These are phyloP conservation scores for Palythoa caribaeorum DNA, from an alignment of 92 coral and sea anemone genomes.

Conservation along the genomic window DNA sequence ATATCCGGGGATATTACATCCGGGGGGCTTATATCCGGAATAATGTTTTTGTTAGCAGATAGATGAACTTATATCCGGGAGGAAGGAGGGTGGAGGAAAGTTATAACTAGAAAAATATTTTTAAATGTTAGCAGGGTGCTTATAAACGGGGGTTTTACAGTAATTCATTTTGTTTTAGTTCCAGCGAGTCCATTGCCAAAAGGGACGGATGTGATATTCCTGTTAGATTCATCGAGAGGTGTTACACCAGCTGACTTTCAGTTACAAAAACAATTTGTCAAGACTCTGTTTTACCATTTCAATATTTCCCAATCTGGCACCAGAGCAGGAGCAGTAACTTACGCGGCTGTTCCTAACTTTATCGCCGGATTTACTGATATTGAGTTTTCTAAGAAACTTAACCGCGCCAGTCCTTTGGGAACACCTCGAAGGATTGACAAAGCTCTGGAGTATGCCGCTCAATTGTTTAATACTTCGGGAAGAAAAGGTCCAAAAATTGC, in stretches of 20 bases:
- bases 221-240: constrained; percentile 31
- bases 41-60: no score
- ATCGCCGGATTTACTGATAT: constrained; percentile 15
- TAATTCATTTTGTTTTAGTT: background rate
- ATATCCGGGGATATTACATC: no score
- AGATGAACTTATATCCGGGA: no score
- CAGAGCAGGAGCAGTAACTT: constrained; percentile 21
- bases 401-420: constrained; percentile 5
- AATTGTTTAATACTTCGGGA: constrained; percentile 22
- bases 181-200: constrained; percentile 36
- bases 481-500: constrained; percentile 59
- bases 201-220: constrained; percentile 42
- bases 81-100: no score
- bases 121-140: no score
- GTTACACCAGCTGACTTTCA: constrained; percentile 29
- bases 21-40: no score
- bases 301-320: constrained; percentile 17
- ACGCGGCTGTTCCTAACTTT: constrained; percentile 17
- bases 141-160: no score
- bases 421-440: constrained; percentile 36
- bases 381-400: constrained; percentile 11
- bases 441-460: constrained; percentile 38
- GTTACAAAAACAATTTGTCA: constrained; percentile 41
- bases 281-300: constrained; percentile 27
- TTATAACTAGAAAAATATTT: no score